phyloP scores from a whole-genome alignment of 2,797 vertebrate genomes.

The Sebastes taczanowskii region DNA sequence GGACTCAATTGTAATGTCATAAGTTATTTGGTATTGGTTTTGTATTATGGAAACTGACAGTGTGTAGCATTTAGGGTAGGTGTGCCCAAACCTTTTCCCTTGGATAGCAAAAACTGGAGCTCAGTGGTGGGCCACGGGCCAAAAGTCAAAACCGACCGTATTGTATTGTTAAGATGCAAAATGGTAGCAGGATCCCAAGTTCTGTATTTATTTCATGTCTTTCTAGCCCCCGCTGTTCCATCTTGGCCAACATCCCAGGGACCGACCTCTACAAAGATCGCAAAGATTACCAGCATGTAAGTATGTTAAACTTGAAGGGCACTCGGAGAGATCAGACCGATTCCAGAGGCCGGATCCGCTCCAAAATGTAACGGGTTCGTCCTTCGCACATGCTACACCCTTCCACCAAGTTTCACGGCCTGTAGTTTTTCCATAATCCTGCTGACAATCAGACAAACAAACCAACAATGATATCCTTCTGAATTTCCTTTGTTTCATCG shows the following conservation, averaged over 20 bases:
- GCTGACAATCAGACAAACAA: too few relatives aligned
- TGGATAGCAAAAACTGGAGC: too few relatives aligned
- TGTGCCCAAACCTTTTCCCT: too few relatives aligned
- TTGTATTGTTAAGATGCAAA: too few relatives aligned
- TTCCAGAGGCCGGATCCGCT: neutral
- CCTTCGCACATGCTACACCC: too few relatives aligned
- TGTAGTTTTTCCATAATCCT: too few relatives aligned
- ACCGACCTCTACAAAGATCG: slow-evolving; percentile 92
- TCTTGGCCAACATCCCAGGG: slow-evolving; percentile 88
- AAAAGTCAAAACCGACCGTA: too few relatives aligned
- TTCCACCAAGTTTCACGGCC: too few relatives aligned
- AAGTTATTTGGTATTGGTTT: neutral
- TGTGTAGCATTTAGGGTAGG: too few relatives aligned
- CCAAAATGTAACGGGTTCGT: too few relatives aligned
- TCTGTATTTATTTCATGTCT: neutral
- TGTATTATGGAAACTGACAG: neutral
- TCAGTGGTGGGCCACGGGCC: too few relatives aligned
- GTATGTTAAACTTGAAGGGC: neutral
- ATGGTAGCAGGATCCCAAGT: too few relatives aligned
- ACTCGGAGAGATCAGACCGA: neutral
- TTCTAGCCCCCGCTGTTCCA: slow-evolving; percentile 87
- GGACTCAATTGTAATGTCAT: slow-evolving; percentile 90
- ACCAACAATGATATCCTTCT: neutral
- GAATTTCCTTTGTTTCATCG: neutral
- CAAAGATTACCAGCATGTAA: slow-evolving; percentile 89